These are phyloP conservation scores for Anthoscopus minutus DNA, from an alignment of 2,113 vertebrate genomes.

Conservation along the genomic window DNA sequence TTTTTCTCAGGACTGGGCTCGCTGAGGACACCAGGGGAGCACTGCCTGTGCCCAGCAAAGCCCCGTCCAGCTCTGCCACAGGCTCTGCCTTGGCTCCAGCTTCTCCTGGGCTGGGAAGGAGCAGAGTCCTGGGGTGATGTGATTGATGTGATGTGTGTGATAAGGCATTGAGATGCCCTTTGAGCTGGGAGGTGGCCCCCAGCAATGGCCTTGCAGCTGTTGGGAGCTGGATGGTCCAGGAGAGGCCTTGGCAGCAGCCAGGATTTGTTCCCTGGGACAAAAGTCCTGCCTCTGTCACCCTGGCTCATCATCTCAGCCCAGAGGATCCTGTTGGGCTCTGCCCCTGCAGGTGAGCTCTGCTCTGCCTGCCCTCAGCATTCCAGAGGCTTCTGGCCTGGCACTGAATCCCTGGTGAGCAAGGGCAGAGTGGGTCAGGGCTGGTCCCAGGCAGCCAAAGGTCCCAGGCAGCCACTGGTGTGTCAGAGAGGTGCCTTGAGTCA, in stretches of 20 bases:
- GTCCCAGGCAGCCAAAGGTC: background rate
- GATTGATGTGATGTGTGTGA: background rate
- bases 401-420: background rate
- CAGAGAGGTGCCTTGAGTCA: background rate
- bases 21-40: accelerated
- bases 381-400: background rate
- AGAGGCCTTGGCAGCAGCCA: too few species aligned
- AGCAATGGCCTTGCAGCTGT: accelerated
- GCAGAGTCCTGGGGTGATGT: background rate
- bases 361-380: background rate
- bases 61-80: background rate
- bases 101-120: background rate
- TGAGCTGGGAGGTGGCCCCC: background rate
- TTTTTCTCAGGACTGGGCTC: background rate
- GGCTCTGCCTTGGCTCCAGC: background rate
- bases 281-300: background rate
- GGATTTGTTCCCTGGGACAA: background rate
- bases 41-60: background rate
- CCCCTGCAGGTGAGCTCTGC: background rate
- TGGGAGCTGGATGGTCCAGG: background rate
- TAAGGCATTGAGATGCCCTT: background rate
- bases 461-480: background rate
- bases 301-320: background rate
- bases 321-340: background rate
- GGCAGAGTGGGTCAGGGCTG: background rate